Evolutionary conservation across 2,113 vertebrate species (phyloP), one percentile per base, ranked within the genome.

Genomic region (Phalacrocorax aristotelis): DNA sequence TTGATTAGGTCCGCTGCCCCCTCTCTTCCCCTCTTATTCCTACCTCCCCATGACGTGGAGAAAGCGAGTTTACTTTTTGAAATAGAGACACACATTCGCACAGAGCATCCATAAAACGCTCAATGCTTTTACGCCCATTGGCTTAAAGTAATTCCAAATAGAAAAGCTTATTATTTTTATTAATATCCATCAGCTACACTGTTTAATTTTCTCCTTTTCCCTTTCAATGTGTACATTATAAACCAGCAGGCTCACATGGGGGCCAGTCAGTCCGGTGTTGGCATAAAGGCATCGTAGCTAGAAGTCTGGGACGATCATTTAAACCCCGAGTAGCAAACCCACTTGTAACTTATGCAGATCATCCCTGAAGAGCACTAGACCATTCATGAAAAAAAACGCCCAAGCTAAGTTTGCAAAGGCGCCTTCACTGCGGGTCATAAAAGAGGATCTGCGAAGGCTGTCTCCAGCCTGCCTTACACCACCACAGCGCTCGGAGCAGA

Each of bases 51-150:
- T 93, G 96, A 96, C 97, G 97, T 21, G 4, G 97, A 97, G 98
- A 98, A 98, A 98, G 98, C 98, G 98, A 98, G 97, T 98, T 98
- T 97, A 98, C 98, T 98, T 97, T 97, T 84, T 76, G 46, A 95
- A 97, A 97, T 79, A 70, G 19, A 91, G 76, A 93, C 75, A 30
- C 72, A 15, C 65, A 90, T 90, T 90, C 55, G 18, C 42, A 48
- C 38, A 44, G 83, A 75, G 60, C 9, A 0, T 57, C 87, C 82
- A 13, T 54, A 75, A 76, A 71, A 52, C 3, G 13, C 49, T 48
- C 70, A 70, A 57, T 36, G 6, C 83, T 77, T 90, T 60, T 84
- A 32, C 70, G 84, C 87, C 87, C n/a, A 8, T 38, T 62, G n/a
- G 44, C 62, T 85, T 70, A 42, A 85, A 93, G 57, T 81, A 90